Conservation (phyloP, 1,140 invertebrate genomes). For the Drosophila baimaii region DNA sequence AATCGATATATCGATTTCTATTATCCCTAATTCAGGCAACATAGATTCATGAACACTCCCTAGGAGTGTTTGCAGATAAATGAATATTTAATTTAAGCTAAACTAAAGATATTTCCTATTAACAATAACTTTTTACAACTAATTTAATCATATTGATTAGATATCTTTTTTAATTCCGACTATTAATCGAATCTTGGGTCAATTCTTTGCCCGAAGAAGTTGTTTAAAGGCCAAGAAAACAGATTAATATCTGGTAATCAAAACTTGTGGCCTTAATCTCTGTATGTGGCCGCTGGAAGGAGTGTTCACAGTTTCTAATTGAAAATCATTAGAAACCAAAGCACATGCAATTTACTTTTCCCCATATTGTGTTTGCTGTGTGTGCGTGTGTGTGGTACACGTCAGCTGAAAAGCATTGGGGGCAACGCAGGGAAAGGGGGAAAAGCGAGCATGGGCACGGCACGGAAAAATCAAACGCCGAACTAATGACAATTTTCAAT, state of each 20-base stretch:
- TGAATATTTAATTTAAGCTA: neutral
- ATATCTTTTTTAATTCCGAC: neutral
- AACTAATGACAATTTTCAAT: slow-evolving; percentile 83
- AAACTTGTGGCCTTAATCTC: slow-evolving; percentile 36
- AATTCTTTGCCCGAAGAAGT: neutral
- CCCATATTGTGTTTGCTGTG: slow-evolving; percentile 8
- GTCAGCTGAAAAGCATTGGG: slow-evolving; percentile 11
- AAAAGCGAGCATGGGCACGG: slow-evolving; percentile 17
- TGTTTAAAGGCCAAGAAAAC: neutral
- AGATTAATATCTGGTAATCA: slow-evolving; percentile 14
- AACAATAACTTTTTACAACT: neutral
- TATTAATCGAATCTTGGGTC: neutral
- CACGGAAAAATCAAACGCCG: slow-evolving; percentile 66
- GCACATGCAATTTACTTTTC: slow-evolving; percentile 54
- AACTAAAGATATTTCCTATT: neutral
- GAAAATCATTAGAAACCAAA: slow-evolving; percentile 74
- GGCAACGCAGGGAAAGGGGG: neutral
- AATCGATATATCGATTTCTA: too few species aligned
- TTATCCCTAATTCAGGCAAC: too few species aligned
- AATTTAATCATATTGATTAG: neutral
- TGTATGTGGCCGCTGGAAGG: slow-evolving; percentile 19
- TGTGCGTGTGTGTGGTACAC: slow-evolving; percentile 19
- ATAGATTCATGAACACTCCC: too few species aligned
- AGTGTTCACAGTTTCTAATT: slow-evolving; percentile 72
- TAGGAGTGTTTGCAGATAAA: neutral